Conservation (phyloP, 2,797 vertebrate species). For the Enteromius thamalakanensis region DNA sequence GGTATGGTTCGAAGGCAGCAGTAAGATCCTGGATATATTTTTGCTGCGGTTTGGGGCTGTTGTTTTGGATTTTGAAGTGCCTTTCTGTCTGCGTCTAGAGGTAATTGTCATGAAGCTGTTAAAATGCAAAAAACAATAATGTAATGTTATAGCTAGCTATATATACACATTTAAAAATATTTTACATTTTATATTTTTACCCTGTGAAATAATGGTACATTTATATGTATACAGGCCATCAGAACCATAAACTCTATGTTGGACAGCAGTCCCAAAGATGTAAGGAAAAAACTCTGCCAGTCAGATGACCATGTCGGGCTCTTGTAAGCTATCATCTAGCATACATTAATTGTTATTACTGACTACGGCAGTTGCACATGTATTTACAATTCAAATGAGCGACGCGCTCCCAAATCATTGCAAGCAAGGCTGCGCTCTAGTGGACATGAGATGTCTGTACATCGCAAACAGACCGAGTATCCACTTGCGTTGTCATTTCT, state of each 20-base stretch:
- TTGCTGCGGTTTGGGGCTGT: conserved; percentile 77
- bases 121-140: background rate
- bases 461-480: background rate
- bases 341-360: background rate
- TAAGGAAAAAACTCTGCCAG: conserved; percentile 72
- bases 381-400: background rate
- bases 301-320: conserved; percentile 70
- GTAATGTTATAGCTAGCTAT: too few species aligned
- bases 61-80: conserved; percentile 69
- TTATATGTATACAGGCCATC: conserved; percentile 71
- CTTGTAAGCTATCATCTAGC: conserved; percentile 71
- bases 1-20: conserved; percentile 68
- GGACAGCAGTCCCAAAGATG: conserved; percentile 65
- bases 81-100: conserved; percentile 72
- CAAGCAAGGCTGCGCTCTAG: conserved; percentile 40
- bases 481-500: conserved; percentile 58
- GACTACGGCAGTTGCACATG: background rate
- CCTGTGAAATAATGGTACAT: background rate
- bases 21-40: conserved; percentile 76
- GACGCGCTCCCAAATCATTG: background rate
- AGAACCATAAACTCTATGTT: conserved; percentile 81
- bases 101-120: conserved; percentile 64
- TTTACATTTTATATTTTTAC: too few species aligned
- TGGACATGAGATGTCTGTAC: conserved; percentile 3
- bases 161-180: too few species aligned